Evolutionary conservation across 2,797 vertebrate species (phyloP).

Genomic region (Poeciliopsis infans): DNA sequence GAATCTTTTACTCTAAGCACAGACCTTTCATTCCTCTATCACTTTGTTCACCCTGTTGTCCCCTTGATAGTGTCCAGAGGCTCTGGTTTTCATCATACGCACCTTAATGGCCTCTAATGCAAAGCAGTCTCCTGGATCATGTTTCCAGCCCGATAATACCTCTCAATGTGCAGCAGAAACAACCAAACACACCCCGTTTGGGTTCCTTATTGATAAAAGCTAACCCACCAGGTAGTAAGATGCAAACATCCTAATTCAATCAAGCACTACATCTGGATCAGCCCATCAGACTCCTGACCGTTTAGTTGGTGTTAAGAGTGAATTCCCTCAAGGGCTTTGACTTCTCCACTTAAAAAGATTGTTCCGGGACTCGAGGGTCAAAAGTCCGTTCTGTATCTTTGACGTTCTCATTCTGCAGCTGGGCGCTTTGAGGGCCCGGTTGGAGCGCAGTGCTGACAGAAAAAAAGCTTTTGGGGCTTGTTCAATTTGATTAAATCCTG

Average conservation of each 20-base stretch:
- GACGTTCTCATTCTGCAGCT: conserved; percentile 11
- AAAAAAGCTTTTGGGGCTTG: background rate
- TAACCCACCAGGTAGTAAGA: conserved; percentile 6
- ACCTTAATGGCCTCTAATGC: conserved; percentile 64
- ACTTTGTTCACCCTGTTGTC: conserved; percentile 12
- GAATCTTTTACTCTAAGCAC: background rate
- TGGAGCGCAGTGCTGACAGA: conserved; percentile 1
- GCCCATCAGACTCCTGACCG: conserved; percentile 3
- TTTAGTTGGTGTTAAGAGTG: conserved; percentile 31
- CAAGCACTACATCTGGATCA: background rate
- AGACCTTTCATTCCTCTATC: conserved; percentile 7
- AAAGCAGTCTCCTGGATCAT: conserved; percentile 46
- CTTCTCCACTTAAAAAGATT: conserved; percentile 26
- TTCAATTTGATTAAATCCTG: conserved; percentile 8
- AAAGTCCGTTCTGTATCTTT: conserved; percentile 26
- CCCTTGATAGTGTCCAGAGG: conserved; percentile 59
- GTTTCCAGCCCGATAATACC: conserved; percentile 47
- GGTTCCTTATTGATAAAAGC: conserved; percentile 11
- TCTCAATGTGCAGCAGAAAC: conserved; percentile 30
- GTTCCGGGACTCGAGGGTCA: conserved; percentile 29
- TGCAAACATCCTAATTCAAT: conserved; percentile 17
- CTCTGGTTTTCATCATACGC: conserved; percentile 65
- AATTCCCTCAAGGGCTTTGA: conserved; percentile 41
- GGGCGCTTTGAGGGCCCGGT: conserved; percentile 20
- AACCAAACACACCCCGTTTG: conserved; percentile 38